Conservation (phyloP, 2,113 vertebrate genomes). For the Oncorhynchus clarkii region DNA sequence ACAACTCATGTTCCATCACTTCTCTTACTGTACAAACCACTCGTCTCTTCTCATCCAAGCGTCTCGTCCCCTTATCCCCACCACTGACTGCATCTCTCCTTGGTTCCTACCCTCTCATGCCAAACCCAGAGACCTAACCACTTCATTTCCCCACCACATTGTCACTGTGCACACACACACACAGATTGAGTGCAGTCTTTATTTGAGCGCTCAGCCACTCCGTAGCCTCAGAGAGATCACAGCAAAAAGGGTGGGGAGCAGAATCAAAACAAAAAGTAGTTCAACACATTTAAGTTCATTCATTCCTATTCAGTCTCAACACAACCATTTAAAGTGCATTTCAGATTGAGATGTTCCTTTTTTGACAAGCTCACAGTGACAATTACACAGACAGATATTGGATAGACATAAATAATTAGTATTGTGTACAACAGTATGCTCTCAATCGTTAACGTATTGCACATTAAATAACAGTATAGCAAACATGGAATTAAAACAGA, state of each 20-base stretch:
- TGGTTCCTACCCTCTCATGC: no score
- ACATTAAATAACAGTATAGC: conserved; percentile 34
- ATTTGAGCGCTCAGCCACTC: conserved; percentile 34
- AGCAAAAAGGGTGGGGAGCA: conserved; percentile 6
- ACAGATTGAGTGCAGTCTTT: conserved; percentile 39
- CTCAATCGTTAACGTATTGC: conserved; percentile 35
- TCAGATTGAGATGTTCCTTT: conserved; percentile 22
- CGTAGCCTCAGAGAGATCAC: background rate
- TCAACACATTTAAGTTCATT: conserved; percentile 10
- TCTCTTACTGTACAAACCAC: background rate
- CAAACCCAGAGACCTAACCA: background rate
- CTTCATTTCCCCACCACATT: background rate
- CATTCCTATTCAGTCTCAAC: conserved; percentile 1
- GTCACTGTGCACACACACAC: conserved; percentile 4
- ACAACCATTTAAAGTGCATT: conserved; percentile 42
- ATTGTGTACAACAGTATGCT: conserved; percentile 11
- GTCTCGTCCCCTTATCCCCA: background rate
- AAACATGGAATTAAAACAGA: conserved; percentile 26
- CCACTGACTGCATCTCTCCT: no score
- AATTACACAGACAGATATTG: conserved; percentile 14
- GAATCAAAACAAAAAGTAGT: conserved; percentile 8
- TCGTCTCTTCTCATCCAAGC: background rate
- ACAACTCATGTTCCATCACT: background rate
- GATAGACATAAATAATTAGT: conserved; percentile 32
- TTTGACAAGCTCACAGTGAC: conserved; percentile 21